Conservation (phyloP, 2,888 invertebrate species). For the Halocaridina rubra region DNA sequence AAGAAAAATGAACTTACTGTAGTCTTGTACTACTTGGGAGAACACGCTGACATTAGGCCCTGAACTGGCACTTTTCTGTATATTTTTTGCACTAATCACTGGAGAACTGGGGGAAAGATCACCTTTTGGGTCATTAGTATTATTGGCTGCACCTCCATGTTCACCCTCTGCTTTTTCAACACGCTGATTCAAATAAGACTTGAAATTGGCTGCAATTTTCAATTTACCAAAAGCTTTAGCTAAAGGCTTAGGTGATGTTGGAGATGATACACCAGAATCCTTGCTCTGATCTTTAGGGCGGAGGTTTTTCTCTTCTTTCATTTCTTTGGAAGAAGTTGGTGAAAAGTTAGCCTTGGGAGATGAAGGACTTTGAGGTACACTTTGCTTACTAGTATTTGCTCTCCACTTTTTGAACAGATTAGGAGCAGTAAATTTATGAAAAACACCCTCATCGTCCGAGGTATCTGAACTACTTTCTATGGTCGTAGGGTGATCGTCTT, state of each 20-base stretch:
- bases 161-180: conserved; percentile 23
- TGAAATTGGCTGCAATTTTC: conserved; percentile 56
- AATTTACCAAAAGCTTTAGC: conserved; percentile 56
- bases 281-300: neutral
- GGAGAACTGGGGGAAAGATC: neutral
- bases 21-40: conserved; percentile 57
- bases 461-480: conserved; percentile 22
- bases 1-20: too few species aligned
- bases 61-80: conserved; percentile 61
- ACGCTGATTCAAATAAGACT: conserved; percentile 50
- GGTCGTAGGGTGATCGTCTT: neutral
- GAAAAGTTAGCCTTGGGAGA: conserved; percentile 43
- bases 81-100: neutral
- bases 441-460: conserved; percentile 50
- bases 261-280: neutral
- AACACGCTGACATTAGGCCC: conserved; percentile 49
- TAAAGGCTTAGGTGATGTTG: conserved; percentile 60
- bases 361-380: neutral
- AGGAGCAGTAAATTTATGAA: conserved; percentile 52
- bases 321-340: neutral
- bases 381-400: conserved; percentile 16
- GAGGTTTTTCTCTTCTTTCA: conserved; percentile 13
- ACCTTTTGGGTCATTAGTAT: neutral
- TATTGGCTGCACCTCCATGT: neutral
- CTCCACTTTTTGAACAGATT: conserved; percentile 45